Base-by-base conservation (phyloP, 2,797 vertebrate genomes). In the Psittacula derbiana region DNA sequence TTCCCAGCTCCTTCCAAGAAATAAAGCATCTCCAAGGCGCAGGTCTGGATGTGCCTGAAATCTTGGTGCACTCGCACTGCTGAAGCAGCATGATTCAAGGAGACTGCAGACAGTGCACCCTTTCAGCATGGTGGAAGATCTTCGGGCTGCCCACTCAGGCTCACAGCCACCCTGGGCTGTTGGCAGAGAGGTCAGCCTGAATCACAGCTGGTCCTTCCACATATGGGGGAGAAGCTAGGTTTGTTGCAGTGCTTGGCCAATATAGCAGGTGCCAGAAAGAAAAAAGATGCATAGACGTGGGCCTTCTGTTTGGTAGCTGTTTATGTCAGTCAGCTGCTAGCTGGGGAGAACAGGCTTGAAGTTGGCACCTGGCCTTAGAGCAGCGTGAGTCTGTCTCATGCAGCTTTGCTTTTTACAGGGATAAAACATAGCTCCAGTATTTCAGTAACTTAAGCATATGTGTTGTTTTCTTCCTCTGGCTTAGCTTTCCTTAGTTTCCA, bases 71-170 rank as follows among this genome's bases (percentile, higher is more conserved):
- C 16, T 41, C 1, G 2, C 30, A 17, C 3, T 1, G 4, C 43
- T 3, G 8, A 44, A 14, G 18, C 11, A 33, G n/a, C 0, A 1
- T 0, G 10, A 6, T 11, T 23, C 4, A 2, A 5, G 27, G 7
- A n/a, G 11, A 13, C 11, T 0, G 1, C 31, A 0, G 0, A 18
- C 4, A 7, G 14, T 0, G 1, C 7, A 4, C 12, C 5, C 27
- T 52, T 73, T n/a, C 1, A 0, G 14, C 18, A 2, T 0, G 0
- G 62, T 11, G 25, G 7, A 38, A 1, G 2, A 3, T 1, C 12
- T 36, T 69, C 0, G 0, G n/a, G 38, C 65, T 64, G 36, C 49
- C 33, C 12, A 4, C 8, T 21, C 0, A 0, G 16, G 52, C 61
- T 75, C 28, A 4, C 12, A 0, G 0, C 18, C 70, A 43, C 27